A percentile compares a stretch with the other conserved stretches of the same genome.
Conservation (phyloP, 2,888 invertebrate genomes). For the Galeruca laticollis region DNA sequence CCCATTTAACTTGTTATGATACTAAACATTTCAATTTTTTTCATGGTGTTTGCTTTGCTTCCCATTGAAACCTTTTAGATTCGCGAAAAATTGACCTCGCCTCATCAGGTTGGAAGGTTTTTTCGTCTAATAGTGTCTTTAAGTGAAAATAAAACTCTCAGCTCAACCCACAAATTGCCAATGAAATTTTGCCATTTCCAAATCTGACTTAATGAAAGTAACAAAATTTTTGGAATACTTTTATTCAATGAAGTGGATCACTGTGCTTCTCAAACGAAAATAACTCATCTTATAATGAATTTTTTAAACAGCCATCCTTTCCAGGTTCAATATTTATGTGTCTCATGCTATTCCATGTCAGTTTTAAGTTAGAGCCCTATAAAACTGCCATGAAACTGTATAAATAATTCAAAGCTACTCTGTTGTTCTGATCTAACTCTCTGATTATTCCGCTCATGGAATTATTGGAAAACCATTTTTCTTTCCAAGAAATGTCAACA, state of each 20-base stretch:
- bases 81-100: too few relatives aligned
- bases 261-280: background rate
- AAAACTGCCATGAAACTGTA: conserved; percentile 3
- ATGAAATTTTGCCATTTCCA: too few relatives aligned
- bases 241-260: background rate
- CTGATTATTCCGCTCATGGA: background rate
- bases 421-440: conserved; percentile 7
- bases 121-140: too few relatives aligned
- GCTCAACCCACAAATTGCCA: too few relatives aligned
- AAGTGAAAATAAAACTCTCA: too few relatives aligned
- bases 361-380: conserved; percentile 4
- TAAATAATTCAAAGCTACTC: conserved; percentile 9
- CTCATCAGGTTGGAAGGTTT: too few relatives aligned
- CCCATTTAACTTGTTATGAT: too few relatives aligned
- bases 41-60: too few relatives aligned
- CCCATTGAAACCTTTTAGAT: too few relatives aligned
- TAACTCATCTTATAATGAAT: background rate
- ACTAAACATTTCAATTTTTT: too few relatives aligned
- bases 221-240: too few relatives aligned
- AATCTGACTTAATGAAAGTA: too few relatives aligned
- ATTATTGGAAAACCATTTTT: background rate
- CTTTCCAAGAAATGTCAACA: background rate
- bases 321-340: background rate
- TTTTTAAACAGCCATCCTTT: background rate
- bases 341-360: conserved; percentile 1